Conservation (phyloP, 2,113 vertebrate species). For the Urocolius indicus region DNA sequence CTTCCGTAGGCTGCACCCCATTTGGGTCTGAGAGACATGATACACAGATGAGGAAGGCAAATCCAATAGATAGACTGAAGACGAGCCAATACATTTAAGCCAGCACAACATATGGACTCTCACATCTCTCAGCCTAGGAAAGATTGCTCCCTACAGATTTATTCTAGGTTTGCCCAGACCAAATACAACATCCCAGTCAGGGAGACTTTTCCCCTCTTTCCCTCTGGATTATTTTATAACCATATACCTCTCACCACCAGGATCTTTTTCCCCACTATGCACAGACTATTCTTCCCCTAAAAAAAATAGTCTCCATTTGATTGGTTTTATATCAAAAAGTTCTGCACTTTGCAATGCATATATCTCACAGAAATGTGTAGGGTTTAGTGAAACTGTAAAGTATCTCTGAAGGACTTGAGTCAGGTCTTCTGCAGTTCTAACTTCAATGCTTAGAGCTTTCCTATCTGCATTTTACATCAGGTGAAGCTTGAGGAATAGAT, state of each 20-base stretch:
- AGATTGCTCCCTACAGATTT: conserved; percentile 24
- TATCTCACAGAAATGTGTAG: not conserved
- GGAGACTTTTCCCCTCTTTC: not conserved
- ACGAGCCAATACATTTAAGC: not conserved
- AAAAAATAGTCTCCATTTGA: not conserved
- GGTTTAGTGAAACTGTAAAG: not conserved
- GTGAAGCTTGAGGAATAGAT: not conserved
- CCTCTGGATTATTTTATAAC: conserved; percentile 7
- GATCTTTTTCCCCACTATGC: not conserved
- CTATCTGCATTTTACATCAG: not conserved
- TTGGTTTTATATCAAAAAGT: not conserved
- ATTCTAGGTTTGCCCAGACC: not conserved
- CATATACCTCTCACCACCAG: not conserved
- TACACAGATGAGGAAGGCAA: not conserved
- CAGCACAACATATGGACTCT: conserved; percentile 44
- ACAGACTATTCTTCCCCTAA: not conserved
- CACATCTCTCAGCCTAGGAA: conserved; percentile 27
- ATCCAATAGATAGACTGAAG: conserved; percentile 9
- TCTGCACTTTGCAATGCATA: not conserved
- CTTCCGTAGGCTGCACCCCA: not conserved
- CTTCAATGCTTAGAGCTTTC: not conserved
- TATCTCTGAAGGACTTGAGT: not conserved
- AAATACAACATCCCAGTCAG: conserved; percentile 5
- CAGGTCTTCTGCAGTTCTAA: not conserved
- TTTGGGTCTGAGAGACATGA: not conserved